Conservation (phyloP, 2,113 vertebrate genomes). For the Mus pahari region DNA sequence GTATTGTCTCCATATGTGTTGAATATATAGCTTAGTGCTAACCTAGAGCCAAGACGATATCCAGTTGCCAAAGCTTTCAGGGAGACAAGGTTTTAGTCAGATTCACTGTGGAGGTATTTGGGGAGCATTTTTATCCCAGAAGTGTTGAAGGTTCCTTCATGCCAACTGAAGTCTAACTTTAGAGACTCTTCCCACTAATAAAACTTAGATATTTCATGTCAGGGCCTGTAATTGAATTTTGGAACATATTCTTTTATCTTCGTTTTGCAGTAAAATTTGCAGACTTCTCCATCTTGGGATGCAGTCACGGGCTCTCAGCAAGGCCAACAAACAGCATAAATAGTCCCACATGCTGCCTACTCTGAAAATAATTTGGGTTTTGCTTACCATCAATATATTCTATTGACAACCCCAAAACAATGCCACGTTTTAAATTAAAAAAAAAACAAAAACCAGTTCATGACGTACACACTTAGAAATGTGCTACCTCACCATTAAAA, state of each 20-base stretch:
- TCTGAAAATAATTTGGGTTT: neutral
- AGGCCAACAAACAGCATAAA: neutral
- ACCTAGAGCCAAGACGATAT: slow-evolving; percentile 51
- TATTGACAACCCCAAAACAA: neutral
- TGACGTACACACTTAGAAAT: neutral
- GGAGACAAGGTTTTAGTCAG: slow-evolving; percentile 32
- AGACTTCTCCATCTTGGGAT: neutral
- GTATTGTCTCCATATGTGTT: slow-evolving; percentile 76
- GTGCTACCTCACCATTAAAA: neutral
- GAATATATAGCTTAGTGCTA: slow-evolving; percentile 16
- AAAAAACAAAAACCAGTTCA: too few relatives aligned
- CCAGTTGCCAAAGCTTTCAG: slow-evolving; percentile 51
- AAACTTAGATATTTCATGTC: neutral
- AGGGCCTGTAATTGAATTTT: neutral
- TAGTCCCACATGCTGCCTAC: neutral
- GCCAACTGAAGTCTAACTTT: slow-evolving; percentile 22
- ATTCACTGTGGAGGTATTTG: slow-evolving; percentile 35
- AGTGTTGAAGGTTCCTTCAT: slow-evolving; percentile 28
- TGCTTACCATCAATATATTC: neutral
- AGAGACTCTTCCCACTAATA: slow-evolving; percentile 39
- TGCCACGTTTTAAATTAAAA: neutral
- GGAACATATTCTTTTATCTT: slow-evolving; percentile 2
- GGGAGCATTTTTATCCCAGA: slow-evolving; percentile 36
- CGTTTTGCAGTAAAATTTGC: slow-evolving; percentile 14
- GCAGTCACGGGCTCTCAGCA: neutral